A percentile compares a stretch with the other conserved stretches of the same genome.
These are phyloP conservation scores for Zaprionus ghesquierei DNA, from an alignment of 1,140 invertebrate species.

Conservation along the genomic window DNA sequence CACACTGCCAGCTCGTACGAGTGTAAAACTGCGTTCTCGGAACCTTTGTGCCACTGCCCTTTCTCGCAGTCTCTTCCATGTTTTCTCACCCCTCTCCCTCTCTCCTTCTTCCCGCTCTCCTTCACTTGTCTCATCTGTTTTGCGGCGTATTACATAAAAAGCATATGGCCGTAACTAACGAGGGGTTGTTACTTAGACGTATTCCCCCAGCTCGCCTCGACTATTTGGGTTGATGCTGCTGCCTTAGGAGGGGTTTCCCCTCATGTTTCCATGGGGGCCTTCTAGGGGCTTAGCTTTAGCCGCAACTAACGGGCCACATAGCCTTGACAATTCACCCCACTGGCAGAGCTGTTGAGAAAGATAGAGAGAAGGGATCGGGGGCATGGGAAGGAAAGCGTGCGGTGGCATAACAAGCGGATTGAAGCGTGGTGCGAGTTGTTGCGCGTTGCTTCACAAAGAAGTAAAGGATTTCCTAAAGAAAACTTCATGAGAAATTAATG, in stretches of 20 bases:
- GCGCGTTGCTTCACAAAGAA: neutral
- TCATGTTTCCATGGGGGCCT: neutral
- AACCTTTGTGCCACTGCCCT: constrained; percentile 11
- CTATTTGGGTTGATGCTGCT: constrained; percentile 7
- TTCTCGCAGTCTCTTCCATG: too few species aligned
- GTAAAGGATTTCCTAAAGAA: neutral
- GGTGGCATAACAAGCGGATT: constrained; percentile 22
- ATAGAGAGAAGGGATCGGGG: neutral
- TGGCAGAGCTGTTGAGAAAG: neutral
- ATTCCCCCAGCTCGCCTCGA: neutral
- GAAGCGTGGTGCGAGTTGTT: constrained; percentile 23
- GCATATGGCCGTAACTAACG: constrained; percentile 78
- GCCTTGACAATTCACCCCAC: constrained; percentile 67
- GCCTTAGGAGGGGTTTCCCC: neutral
- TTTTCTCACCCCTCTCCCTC: neutral
- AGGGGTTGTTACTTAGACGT: constrained; percentile 67
- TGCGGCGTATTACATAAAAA: constrained; percentile 72
- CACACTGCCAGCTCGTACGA: neutral
- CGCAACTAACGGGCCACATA: constrained; percentile 39
- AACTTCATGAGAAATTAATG: neutral
- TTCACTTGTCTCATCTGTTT: constrained; percentile 4
- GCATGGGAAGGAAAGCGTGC: constrained; percentile 2
- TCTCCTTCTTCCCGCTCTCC: neutral
- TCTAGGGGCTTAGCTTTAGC: constrained; percentile 40
- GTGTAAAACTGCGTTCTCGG: neutral